A percentile compares a stretch with the other conserved stretches of the same genome.
Conservation (phyloP, 2,113 vertebrate genomes). For the Ondatra zibethicus region DNA sequence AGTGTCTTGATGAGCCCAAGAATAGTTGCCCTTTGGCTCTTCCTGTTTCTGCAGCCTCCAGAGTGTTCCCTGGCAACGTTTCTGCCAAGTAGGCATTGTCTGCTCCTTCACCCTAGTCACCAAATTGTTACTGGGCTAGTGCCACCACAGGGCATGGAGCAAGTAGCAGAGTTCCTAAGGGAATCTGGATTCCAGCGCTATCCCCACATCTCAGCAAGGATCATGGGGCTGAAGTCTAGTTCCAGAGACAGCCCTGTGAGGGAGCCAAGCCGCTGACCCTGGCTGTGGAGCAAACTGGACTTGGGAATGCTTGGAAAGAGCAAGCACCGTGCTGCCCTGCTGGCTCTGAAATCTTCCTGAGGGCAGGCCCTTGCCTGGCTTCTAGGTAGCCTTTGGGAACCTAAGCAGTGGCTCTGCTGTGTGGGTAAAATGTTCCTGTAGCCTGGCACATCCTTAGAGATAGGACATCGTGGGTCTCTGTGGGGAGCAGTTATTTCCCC, state of each 20-base stretch:
- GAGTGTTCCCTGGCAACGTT: neutral
- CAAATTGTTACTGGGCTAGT: neutral
- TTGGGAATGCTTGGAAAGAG: neutral
- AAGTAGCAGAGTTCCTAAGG: conserved; percentile 6
- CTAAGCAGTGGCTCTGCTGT: neutral
- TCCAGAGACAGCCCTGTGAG: conserved; percentile 60
- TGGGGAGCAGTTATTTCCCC: neutral
- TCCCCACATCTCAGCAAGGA: neutral
- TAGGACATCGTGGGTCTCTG: neutral
- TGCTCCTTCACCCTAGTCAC: neutral
- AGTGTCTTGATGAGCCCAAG: neutral
- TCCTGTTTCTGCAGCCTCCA: neutral
- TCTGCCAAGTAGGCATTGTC: conserved; percentile 37
- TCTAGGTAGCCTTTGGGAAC: neutral
- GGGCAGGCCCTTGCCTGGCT: neutral
- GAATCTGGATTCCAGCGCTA: conserved; percentile 50
- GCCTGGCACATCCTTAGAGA: neutral
- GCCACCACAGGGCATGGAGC: conserved; percentile 39
- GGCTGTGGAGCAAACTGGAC: neutral
- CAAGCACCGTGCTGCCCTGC: neutral
- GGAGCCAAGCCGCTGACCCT: conserved; percentile 67
- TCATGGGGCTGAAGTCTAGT: neutral
- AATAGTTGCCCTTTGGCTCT: neutral
- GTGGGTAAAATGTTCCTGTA: neutral
- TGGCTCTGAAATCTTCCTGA: neutral